Conservation (phyloP, 2,113 vertebrate species). For the human region GRCh38 chr2:126729501-126730000, state of each 20-base stretch:
- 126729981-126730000: neutral
- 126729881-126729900: neutral
- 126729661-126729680: too few species aligned
- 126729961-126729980: neutral
- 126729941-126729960: neutral
- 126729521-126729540: neutral
- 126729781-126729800: neutral
- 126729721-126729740: too few species aligned
- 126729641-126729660: neutral
- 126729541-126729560: neutral
- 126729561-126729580: neutral
- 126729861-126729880: neutral
- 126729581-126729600: too few species aligned
- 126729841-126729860: neutral
- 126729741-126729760: neutral
- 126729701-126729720: neutral
- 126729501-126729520: neutral
- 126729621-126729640: neutral
- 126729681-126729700: neutral
- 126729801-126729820: neutral
- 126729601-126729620: neutral
- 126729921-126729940: too few species aligned
- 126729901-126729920: neutral
- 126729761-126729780: neutral
- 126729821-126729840: neutral